A percentile compares a stretch with the other conserved stretches of the same genome.
phyloP scores from a whole-genome alignment of 2,797 vertebrate species.

The Karalla daura region DNA sequence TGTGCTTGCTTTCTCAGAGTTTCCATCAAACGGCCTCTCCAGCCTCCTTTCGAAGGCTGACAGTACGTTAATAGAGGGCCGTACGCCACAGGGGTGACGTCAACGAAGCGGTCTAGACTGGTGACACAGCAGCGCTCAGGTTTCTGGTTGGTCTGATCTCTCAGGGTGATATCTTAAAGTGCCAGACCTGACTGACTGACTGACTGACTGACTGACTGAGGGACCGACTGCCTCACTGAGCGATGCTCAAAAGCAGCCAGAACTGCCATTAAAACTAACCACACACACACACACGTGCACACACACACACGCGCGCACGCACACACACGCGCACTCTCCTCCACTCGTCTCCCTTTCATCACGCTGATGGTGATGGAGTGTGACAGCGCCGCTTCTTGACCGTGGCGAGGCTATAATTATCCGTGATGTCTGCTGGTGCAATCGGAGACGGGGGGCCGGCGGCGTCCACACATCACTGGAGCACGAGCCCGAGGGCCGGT shows the following conservation, averaged over 20 bases:
- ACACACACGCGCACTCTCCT: slow-evolving; percentile 8
- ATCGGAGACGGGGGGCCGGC: slow-evolving; percentile 72
- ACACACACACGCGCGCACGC: slow-evolving; percentile 21
- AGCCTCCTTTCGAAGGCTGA: slow-evolving; percentile 13
- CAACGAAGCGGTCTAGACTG: slow-evolving; percentile 28
- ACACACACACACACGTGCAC: slow-evolving; percentile 6
- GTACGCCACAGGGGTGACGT: slow-evolving; percentile 39
- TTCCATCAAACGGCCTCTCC: slow-evolving; percentile 13
- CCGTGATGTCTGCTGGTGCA: slow-evolving; percentile 80
- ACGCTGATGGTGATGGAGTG: slow-evolving; percentile 67
- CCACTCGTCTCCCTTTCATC: slow-evolving; percentile 51
- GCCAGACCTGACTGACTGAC: slow-evolving; percentile 32
- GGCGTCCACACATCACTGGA: slow-evolving; percentile 70
- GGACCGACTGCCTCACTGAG: slow-evolving; percentile 31
- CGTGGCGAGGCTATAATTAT: slow-evolving; percentile 80
- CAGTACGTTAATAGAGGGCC: slow-evolving; percentile 36
- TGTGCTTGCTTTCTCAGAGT: neutral
- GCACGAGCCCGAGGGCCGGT: slow-evolving; percentile 59
- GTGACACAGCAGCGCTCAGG: slow-evolving; percentile 44
- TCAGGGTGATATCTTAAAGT: slow-evolving; percentile 51
- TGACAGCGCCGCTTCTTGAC: slow-evolving; percentile 71
- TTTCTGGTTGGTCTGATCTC: slow-evolving; percentile 48
- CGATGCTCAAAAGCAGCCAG: slow-evolving; percentile 48
- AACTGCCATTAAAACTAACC: slow-evolving; percentile 26
- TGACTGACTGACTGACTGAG: too few species aligned